Conservation (phyloP, 2,113 vertebrate species). For the Oreochromis aureus region DNA sequence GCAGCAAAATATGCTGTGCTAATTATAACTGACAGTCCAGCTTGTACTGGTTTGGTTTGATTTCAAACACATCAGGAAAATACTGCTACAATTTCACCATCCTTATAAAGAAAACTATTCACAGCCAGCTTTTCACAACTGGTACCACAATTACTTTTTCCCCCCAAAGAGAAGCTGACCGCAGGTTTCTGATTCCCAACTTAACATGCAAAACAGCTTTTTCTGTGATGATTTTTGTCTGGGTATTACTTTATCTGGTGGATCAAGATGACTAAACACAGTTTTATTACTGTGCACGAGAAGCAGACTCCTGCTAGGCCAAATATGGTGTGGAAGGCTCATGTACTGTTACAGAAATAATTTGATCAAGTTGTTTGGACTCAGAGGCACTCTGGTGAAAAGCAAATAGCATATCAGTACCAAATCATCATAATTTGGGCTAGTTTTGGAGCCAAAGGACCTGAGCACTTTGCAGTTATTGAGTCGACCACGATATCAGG, state of each 20-base stretch:
- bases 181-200: neutral
- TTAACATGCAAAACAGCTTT: neutral
- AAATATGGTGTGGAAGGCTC: neutral
- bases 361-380: neutral
- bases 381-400: neutral
- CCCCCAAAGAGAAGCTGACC: fast-evolving
- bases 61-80: neutral
- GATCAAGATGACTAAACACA: neutral
- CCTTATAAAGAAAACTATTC: neutral
- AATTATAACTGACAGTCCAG: slow-evolving; percentile 3
- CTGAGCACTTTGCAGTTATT: neutral
- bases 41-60: neutral
- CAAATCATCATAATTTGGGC: neutral
- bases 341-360: neutral
- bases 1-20: neutral
- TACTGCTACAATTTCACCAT: neutral
- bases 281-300: neutral
- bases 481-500: fast-evolving
- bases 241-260: neutral
- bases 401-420: neutral
- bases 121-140: neutral
- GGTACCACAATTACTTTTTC: neutral
- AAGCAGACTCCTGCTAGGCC: neutral
- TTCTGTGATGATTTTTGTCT: neutral
- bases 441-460: neutral